A percentile compares a stretch with the other conserved stretches of the same genome.
phyloP scores from a whole-genome alignment of 2,888 invertebrate genomes.

The Tinea semifulvella region DNA sequence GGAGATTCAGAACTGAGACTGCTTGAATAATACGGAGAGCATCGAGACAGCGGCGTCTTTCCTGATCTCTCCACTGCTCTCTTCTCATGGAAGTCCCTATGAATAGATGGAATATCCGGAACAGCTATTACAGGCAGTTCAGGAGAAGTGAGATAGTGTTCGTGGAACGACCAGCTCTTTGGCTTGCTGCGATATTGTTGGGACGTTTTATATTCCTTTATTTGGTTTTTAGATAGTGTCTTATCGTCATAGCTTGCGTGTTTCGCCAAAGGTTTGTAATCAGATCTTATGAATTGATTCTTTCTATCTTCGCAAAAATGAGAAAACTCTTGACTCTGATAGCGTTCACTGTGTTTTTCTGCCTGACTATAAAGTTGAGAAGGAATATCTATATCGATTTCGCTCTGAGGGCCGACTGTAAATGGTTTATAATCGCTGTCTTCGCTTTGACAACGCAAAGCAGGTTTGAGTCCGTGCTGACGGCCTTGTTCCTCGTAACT shows the following conservation, averaged over 20 bases:
- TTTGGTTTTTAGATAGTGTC: slow-evolving; percentile 70
- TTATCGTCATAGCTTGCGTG: slow-evolving; percentile 74
- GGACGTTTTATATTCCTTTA: slow-evolving; percentile 69
- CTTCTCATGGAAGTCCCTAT: slow-evolving; percentile 54
- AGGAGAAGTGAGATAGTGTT: slow-evolving; percentile 66
- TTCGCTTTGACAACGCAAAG: slow-evolving; percentile 69
- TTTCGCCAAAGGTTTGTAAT: slow-evolving; percentile 68
- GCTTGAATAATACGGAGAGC: slow-evolving; percentile 79
- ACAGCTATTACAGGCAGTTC: slow-evolving; percentile 63
- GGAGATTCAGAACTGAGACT: slow-evolving; percentile 79
- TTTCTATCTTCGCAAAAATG: slow-evolving; percentile 45
- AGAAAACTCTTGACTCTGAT: slow-evolving; percentile 72
- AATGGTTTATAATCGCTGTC: slow-evolving; percentile 59
- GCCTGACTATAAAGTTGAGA: slow-evolving; percentile 68
- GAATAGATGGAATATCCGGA: slow-evolving; percentile 58
- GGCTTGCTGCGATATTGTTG: slow-evolving; percentile 65
- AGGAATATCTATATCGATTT: slow-evolving; percentile 65
- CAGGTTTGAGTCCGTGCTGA: slow-evolving; percentile 54
- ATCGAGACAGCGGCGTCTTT: slow-evolving; percentile 70
- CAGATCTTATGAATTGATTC: slow-evolving; percentile 55
- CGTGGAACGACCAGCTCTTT: slow-evolving; percentile 72
- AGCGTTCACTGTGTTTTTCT: slow-evolving; percentile 70
- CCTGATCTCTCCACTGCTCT: slow-evolving; percentile 52
- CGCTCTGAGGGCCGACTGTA: slow-evolving; percentile 52
- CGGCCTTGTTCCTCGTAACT: slow-evolving; percentile 56